phyloP scores from a whole-genome alignment of 2,888 invertebrate species.

The Callyntrura guangdongensis region DNA sequence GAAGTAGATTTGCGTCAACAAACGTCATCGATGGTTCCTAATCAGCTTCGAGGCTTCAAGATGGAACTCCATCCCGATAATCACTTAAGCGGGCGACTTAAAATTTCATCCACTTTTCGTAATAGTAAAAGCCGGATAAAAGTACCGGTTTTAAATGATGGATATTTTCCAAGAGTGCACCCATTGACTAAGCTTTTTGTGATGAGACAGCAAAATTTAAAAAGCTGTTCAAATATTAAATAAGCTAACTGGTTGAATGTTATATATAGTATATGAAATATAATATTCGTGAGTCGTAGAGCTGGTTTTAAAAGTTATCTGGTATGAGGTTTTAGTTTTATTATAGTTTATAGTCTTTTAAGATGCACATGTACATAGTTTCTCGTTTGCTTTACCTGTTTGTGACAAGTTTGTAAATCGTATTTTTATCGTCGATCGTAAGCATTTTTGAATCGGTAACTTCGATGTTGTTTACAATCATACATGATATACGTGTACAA shows the following conservation, averaged over 20 bases:
- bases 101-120: background rate
- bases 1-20: background rate
- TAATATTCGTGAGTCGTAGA: too few species aligned
- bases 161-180: slow-evolving; percentile 67
- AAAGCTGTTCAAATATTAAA: background rate
- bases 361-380: background rate
- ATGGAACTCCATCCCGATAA: background rate
- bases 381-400: too few species aligned
- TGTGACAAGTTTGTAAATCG: too few species aligned
- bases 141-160: slow-evolving; percentile 64
- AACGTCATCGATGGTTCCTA: background rate
- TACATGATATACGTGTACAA: too few species aligned
- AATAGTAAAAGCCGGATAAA: background rate
- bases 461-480: too few species aligned
- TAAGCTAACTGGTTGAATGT: background rate
- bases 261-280: background rate
- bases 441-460: too few species aligned
- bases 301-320: too few species aligned
- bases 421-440: too few species aligned
- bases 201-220: background rate
- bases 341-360: background rate
- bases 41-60: background rate
- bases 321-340: background rate
- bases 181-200: slow-evolving; percentile 37
- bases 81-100: background rate